Evolutionary conservation across 2,888 invertebrate species (phyloP).

Genomic region (Lithophane socia): DNA sequence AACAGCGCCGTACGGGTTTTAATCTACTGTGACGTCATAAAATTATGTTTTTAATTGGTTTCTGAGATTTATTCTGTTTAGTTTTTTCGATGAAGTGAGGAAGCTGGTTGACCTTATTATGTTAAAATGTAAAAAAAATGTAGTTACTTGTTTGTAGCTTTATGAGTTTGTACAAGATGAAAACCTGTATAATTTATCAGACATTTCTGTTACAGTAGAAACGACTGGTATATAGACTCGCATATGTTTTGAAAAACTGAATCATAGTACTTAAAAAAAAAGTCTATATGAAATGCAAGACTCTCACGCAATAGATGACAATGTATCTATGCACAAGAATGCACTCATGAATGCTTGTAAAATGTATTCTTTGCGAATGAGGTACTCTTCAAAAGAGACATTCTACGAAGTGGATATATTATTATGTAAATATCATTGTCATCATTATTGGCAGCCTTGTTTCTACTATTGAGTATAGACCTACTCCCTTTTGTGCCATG

Average conservation of each 20-base stretch:
- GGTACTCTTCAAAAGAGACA: neutral
- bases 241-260: neutral
- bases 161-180: conserved; percentile 2
- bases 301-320: neutral
- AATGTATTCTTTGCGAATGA: neutral
- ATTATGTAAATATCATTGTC: too few relatives aligned
- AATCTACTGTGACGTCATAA: conserved; percentile 11
- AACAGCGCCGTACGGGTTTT: conserved; percentile 28
- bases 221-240: neutral
- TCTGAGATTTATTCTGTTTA: conserved; percentile 3
- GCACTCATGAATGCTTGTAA: neutral
- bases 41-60: conserved; percentile 33
- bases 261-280: neutral
- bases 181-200: neutral
- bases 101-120: conserved; percentile 31
- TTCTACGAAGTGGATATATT: neutral
- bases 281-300: neutral
- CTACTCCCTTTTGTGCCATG: too few relatives aligned
- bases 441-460: too few relatives aligned
- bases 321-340: neutral
- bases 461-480: too few relatives aligned
- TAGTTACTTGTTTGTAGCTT: conserved; percentile 5
- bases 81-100: conserved; percentile 38
- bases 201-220: neutral
- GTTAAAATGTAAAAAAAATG: conserved; percentile 10